These are phyloP conservation scores for Tapera naevia DNA, from an alignment of 2,797 vertebrate species.

Conservation along the genomic window DNA sequence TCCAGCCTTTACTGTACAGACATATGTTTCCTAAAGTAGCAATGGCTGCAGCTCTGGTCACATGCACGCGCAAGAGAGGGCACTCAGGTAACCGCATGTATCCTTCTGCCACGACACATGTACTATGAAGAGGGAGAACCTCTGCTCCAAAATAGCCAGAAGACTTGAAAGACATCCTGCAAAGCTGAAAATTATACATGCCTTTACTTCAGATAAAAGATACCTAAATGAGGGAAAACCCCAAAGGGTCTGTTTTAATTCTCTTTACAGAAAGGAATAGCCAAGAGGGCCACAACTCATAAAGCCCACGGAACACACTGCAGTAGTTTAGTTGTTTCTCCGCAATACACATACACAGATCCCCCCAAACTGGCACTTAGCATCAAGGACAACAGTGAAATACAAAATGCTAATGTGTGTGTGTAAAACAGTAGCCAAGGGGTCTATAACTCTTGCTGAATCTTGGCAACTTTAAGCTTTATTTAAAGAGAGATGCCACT, in stretches of 20 bases:
- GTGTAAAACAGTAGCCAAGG: background rate
- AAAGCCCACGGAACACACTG: background rate
- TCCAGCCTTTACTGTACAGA: background rate
- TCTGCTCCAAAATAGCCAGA: background rate
- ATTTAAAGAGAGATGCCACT: background rate
- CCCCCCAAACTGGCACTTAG: background rate
- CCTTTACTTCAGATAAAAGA: background rate
- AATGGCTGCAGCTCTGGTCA: background rate
- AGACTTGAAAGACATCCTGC: background rate
- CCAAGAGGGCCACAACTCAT: background rate
- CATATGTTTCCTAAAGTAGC: background rate
- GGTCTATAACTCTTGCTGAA: background rate
- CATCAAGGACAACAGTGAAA: background rate
- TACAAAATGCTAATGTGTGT: background rate
- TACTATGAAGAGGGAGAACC: background rate
- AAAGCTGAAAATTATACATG: background rate
- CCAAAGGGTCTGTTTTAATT: background rate
- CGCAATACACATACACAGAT: background rate
- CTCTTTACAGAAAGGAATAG: background rate
- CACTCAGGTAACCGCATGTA: background rate
- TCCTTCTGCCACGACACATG: background rate
- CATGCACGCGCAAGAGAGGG: accelerated
- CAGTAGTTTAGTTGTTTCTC: background rate
- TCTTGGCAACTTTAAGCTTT: background rate
- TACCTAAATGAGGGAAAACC: background rate